Conservation (phyloP, 2,888 invertebrate genomes). For the Tetranychus truncatus region DNA sequence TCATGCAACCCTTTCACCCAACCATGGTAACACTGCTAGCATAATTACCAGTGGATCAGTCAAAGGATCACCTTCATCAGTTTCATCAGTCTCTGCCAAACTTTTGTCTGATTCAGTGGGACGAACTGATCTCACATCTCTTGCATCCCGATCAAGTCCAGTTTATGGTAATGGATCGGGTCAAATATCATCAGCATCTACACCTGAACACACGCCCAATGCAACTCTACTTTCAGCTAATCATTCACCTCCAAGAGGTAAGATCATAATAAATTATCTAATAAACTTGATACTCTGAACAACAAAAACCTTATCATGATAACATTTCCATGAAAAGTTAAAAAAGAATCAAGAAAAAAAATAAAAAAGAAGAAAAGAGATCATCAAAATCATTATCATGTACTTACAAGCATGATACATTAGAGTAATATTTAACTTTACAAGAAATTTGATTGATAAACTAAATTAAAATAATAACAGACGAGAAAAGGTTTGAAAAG, state of each 20-base stretch:
- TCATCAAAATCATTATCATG: no score
- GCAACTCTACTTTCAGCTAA: background rate
- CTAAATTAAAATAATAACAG: no score
- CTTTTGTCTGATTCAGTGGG: background rate
- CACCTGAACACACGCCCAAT: slow-evolving; percentile 19
- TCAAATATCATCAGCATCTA: slow-evolving; percentile 18
- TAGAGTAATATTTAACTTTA: no score
- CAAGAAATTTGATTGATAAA: no score
- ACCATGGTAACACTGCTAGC: background rate
- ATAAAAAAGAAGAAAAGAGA: no score
- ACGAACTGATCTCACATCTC: slow-evolving; percentile 2
- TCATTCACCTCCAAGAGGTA: slow-evolving; percentile 12
- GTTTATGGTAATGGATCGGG: slow-evolving; percentile 17
- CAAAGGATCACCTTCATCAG: background rate
- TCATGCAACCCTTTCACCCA: background rate
- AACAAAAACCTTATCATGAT: background rate
- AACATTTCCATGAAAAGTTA: no score
- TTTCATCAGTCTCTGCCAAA: background rate
- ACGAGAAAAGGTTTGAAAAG: no score
- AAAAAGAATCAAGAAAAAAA: no score
- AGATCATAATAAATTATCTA: background rate
- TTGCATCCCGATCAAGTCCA: slow-evolving; percentile 14
- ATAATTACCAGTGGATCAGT: background rate
- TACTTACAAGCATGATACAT: no score
- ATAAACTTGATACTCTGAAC: no score